Evolutionary conservation across 2,888 invertebrate species (phyloP).

Genomic region (Acleris emargana): DNA sequence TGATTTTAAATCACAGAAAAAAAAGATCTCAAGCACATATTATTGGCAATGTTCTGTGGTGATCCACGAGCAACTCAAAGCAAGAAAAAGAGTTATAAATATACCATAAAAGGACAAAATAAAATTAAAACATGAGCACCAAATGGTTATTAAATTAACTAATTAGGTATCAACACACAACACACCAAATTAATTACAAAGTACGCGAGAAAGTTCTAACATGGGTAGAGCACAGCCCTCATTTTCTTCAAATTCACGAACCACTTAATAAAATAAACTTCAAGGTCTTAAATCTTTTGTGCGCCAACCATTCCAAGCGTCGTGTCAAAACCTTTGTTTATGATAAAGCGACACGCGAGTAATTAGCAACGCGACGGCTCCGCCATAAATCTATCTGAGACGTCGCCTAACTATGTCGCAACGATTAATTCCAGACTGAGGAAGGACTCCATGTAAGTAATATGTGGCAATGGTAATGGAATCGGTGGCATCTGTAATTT

Average conservation of each 20-base stretch:
- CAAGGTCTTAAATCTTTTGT: neutral
- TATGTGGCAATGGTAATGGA: constrained; percentile 7
- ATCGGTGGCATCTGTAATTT: neutral
- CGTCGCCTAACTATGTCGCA: constrained; percentile 1
- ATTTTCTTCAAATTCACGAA: neutral
- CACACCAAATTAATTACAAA: no score
- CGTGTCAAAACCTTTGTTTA: constrained; percentile 15
- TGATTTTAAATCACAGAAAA: no score
- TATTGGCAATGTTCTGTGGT: no score
- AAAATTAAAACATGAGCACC: no score
- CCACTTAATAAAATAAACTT: neutral
- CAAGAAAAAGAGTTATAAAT: no score
- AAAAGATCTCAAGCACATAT: no score
- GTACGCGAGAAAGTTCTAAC: no score
- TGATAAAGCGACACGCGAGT: constrained; percentile 19
- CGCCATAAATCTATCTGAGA: constrained; percentile 11
- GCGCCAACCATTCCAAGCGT: neutral
- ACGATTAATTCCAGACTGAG: constrained; percentile 1
- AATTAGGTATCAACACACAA: no score
- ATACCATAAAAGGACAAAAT: no score
- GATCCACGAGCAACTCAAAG: no score
- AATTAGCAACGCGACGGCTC: constrained; percentile 15
- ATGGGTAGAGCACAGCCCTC: neutral
- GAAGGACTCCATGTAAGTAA: constrained; percentile 9
- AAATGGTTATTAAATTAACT: no score